Evolutionary conservation across 2,113 vertebrate genomes (phyloP).

Genomic region (Thunnus thynnus): DNA sequence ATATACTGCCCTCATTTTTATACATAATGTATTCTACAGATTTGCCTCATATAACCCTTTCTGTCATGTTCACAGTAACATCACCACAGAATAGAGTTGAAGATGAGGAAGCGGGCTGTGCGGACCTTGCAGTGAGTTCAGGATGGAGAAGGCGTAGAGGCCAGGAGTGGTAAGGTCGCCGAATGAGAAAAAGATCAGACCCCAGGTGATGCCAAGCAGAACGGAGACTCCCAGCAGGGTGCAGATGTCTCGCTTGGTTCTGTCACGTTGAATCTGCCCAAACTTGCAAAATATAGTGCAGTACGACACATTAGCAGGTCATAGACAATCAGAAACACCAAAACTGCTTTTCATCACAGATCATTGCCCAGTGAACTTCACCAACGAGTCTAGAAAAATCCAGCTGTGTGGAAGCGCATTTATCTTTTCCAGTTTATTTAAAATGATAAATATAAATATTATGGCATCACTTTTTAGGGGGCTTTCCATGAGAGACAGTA

Average conservation of each 20-base stretch:
- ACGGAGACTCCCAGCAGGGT: slow-evolving; percentile 63
- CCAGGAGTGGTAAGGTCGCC: slow-evolving; percentile 35
- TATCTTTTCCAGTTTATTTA: background rate
- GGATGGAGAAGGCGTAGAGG: slow-evolving; percentile 72
- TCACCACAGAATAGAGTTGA: background rate
- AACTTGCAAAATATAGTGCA: background rate
- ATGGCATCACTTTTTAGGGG: background rate
- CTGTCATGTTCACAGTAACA: background rate
- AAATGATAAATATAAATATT: background rate
- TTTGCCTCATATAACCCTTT: background rate
- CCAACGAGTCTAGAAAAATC: background rate
- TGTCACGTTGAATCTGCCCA: background rate
- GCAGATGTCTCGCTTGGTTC: slow-evolving; percentile 31
- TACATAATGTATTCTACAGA: no score
- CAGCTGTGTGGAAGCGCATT: background rate
- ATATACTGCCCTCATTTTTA: no score
- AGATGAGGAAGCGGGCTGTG: background rate
- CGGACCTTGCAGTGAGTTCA: slow-evolving; percentile 77
- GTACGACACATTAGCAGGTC: background rate
- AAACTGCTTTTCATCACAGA: background rate
- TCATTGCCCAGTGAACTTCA: no score
- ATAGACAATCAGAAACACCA: background rate
- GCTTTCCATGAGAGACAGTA: background rate
- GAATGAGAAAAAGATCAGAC: slow-evolving; percentile 70
- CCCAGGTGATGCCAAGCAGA: slow-evolving; percentile 75